Evolutionary conservation across 2,888 invertebrate species (phyloP), one percentile per base, ranked within the genome.

Genomic region (Chironomus riparius): DNA sequence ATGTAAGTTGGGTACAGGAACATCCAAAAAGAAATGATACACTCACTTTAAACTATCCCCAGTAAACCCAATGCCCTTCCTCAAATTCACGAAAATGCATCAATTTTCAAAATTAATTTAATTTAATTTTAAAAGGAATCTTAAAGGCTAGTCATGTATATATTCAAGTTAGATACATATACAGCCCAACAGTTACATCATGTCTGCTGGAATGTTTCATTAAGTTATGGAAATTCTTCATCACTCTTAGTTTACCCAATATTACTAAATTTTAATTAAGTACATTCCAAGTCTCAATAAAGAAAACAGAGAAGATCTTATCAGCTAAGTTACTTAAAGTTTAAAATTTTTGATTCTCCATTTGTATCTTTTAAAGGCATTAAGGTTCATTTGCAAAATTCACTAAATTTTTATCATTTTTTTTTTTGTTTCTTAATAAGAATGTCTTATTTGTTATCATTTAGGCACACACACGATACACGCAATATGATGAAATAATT

Each of bases 401-500:
- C 10, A 38, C 38, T 38, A 38, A 38, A 28, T 7, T 21, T 24
- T 12, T 65, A n/a, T 65, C 21, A 13, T 22, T 22, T 65, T 65
- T 21, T 65, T n/a, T n/a, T n/a, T n/a, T n/a, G n/a, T n/a, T n/a
- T n/a, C n/a, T n/a, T n/a, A n/a, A n/a, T 65, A 65, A 65, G 21
- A 21, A 56, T 15, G 56, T 56, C 56, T 15, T 18, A 10, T 56
- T 56, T 56, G 56, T 18, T 38, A 56, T 56, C 18, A 18, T 61
- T 62, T 72, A 72, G 72, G 72, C 72, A 72, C 72, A 72, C 72
- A 71, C 71, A 70, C 70, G 47, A 70, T 47, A 70, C 21, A 38
- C 38, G 38, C 38, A 38, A 38, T 38, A 38, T 38, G 38, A 38
- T 38, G 4, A 38, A 38, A 38, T 10, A 10, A 28, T 28, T 28